phyloP scores from a whole-genome alignment of 2,113 vertebrate species.

The Aleadryas rufinucha region DNA sequence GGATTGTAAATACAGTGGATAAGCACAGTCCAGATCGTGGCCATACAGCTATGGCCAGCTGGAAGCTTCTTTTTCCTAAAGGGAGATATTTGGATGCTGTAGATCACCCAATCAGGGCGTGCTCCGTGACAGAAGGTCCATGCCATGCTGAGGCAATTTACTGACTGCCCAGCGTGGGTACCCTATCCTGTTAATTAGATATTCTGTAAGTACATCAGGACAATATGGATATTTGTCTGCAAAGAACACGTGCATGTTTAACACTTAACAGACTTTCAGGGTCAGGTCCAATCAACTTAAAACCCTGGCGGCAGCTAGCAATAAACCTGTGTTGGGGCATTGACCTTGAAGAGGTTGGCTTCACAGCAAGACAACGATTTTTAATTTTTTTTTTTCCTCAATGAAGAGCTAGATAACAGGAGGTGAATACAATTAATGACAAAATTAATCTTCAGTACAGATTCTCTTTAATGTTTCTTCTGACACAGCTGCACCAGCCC shows the following conservation, averaged over 20 bases:
- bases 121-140: fast-evolving
- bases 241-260: not conserved
- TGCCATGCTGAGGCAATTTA: not conserved
- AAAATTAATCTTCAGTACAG: not conserved
- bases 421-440: not conserved
- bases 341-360: not conserved
- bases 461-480: not conserved
- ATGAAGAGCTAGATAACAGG: not conserved
- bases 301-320: not conserved
- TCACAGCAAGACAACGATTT: not conserved
- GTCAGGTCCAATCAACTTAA: not conserved
- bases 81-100: not conserved
- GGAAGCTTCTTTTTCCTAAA: not conserved
- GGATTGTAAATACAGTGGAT: not conserved
- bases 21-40: not conserved
- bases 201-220: not conserved
- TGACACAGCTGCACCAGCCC: not conserved
- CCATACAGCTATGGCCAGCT: not conserved
- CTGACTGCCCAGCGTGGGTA: not conserved
- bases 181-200: not conserved
- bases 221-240: not conserved
- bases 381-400: not conserved
- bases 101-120: fast-evolving
- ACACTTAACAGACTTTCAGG: not conserved
- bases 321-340: not conserved